A percentile compares a stretch with the other conserved stretches of the same genome.
Evolutionary conservation across 2,888 invertebrate species (phyloP).

Genomic region (Subacronicta megacephala): DNA sequence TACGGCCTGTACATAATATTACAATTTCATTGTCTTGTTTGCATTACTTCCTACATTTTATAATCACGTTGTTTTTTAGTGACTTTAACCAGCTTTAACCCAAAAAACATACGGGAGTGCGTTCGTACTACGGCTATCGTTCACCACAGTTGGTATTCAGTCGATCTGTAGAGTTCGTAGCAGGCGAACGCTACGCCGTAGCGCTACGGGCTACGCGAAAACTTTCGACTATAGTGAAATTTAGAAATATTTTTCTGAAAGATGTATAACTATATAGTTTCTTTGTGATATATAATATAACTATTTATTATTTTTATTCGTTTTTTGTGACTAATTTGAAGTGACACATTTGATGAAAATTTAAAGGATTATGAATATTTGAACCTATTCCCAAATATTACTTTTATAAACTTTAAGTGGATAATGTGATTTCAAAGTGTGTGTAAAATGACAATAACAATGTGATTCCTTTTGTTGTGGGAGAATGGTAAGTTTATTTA

Average conservation of each 20-base stretch:
- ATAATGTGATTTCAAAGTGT: conserved; percentile 35
- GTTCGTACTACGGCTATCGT: not conserved
- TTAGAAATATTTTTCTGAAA: not conserved
- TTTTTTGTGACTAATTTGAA: no score
- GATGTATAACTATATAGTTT: not conserved
- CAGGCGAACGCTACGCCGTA: conserved; percentile 62
- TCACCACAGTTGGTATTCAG: conserved; percentile 45
- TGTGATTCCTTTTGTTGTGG: conserved; percentile 31
- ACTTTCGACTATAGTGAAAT: conserved; percentile 46
- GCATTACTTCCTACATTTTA: no score
- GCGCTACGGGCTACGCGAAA: conserved; percentile 59
- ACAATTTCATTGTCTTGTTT: no score
- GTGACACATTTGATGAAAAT: conserved; percentile 1
- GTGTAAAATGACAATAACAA: conserved; percentile 28
- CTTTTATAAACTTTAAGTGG: not conserved
- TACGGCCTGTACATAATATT: no score
- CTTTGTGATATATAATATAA: not conserved
- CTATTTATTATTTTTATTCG: no score
- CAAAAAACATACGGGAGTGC: conserved; percentile 12
- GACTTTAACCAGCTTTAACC: no score
- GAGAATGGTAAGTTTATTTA: conserved; percentile 38
- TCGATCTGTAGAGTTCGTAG: conserved; percentile 65
- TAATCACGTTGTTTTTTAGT: no score
- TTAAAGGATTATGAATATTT: not conserved
- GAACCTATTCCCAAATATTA: not conserved